phyloP scores from a whole-genome alignment of 2,797 vertebrate species.

The Cyclopterus lumpus region DNA sequence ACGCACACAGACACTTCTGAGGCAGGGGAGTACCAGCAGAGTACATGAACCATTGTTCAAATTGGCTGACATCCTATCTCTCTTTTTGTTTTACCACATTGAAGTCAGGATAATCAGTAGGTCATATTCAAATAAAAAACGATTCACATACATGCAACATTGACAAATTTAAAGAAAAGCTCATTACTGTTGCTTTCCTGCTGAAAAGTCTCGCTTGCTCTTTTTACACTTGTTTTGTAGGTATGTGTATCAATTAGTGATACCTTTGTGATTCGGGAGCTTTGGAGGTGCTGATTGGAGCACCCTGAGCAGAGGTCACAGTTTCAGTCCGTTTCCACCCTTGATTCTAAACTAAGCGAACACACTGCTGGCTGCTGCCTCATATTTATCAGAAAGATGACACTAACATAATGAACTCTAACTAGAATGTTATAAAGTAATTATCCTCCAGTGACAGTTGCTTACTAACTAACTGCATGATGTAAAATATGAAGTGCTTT shows the following conservation, averaged over 20 bases:
- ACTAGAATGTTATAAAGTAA: not conserved
- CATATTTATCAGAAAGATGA: not conserved
- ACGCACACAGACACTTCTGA: conserved; percentile 52
- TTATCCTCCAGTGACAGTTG: not conserved
- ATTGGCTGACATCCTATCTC: conserved; percentile 26
- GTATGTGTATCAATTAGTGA: not conserved
- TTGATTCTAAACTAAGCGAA: not conserved
- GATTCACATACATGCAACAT: not conserved
- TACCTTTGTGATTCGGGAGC: not conserved
- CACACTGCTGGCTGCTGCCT: not conserved
- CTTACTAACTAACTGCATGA: not conserved
- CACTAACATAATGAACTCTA: not conserved
- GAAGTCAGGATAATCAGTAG: not conserved
- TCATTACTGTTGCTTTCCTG: not conserved
- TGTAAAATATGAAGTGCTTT: conserved; percentile 19
- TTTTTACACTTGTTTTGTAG: conserved; percentile 3
- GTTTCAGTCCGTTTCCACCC: not conserved
- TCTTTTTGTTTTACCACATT: not conserved
- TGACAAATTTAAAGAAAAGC: conserved; percentile 4
- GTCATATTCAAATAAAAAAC: conserved; percentile 3
- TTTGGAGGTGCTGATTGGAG: not conserved
- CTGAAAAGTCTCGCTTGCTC: not conserved
- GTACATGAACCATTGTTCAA: conserved; percentile 64
- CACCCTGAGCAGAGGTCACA: not conserved
- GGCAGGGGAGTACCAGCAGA: conserved; percentile 71